Base-by-base conservation (phyloP, 2,113 vertebrate genomes). In the Isichthys henryi region DNA sequence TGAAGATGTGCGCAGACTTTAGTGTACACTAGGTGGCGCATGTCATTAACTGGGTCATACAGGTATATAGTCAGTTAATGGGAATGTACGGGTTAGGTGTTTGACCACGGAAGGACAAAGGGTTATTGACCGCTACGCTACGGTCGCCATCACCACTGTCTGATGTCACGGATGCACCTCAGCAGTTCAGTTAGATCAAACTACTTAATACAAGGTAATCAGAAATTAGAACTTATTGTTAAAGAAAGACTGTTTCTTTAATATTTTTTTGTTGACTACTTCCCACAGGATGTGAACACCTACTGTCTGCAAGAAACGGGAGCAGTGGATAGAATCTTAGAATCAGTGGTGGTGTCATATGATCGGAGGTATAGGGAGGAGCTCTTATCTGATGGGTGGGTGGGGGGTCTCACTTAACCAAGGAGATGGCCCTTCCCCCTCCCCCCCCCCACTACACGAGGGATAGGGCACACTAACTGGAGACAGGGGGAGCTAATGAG, bases 401-500 rank as follows among this genome's bases (percentile, higher is more conserved):
- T 15, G 23, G 35, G 82, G 45, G 45, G 15, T 35, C 70, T 77
- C 58, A n/a, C 58, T 62, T n/a, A 62, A 62, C 58, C 58, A 56
- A 17, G 52, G 52, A 53, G 52, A 56, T 56, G 52, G 15, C 50
- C 4, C 10, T 56, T 53, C 19, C 21, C 21, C 6, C 56, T n/a
- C 39, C 39, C 39, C 62, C n/a, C 56, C 56, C 21, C 9, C n/a
- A 39, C 31, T 77, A 77, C 70, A 39, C 31, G 13, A 39, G 11
- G 31, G 2, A 35, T 17, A 31, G 70, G 70, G 31, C 70, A 77
- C 70, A 50, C 84, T 88, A 48, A 80, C 70, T 53, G 49, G 88
- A 80, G 27, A 35, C 46, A 43, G 46, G 88, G 19, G 17, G 35
- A 83, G 50, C 48, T 89, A 89, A 89, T 89, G 88, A 89, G 66